Base-by-base conservation (phyloP, 64 coral and sea anemone genomes). In the Hydrozoanthus tunicans region DNA sequence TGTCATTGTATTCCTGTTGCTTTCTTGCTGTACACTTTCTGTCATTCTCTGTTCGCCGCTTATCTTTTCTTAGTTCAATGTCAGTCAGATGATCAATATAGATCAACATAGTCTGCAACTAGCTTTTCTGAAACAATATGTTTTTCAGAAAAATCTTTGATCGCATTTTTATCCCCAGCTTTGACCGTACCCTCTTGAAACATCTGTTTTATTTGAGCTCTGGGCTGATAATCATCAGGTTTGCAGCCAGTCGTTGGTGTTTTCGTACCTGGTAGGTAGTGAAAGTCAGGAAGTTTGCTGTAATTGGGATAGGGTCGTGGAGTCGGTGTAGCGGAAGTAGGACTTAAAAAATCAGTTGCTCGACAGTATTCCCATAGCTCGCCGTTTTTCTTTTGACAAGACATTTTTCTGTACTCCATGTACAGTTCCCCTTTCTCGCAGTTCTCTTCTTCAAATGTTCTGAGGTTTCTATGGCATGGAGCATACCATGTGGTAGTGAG, bases 71-170 rank as follows among this genome's bases (percentile, higher is more conserved):
- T 51, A 79, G 27, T 79, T 79, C 77, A 79, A 79, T 79, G 64
- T 67, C 5, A 67, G 62, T 64, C 64, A 91, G 89, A 64, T 91
- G 89, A 13, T 81, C 77, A 91, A 69, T 64, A 91, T 91, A 69
- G 89, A 13, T 81, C 77, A 91, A 69, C 52, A 91, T 91, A 69
- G 75, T 81, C 89, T 79, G 77, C 77, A 64, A 80, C 53, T 66
- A 91, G 89, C 62, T 91, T 91, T 91, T 81, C 64, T 54, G 89
- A 43, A 43, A 43, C 32, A 43, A 43, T 43, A 1, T 2, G 2
- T 43, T 43, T 43, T 43, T 43, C 32, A 43, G 32, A 43, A 43
- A 43, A 43, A 43, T 43, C 32, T 43, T 43, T 43, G 32, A 43
- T 43, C 32, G 32, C 32, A 43, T 43, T 43, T 43, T 43, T 43